Percentiles rank a stretch among this genome's conserved stretches.
Evolutionary conservation across 2,888 invertebrate genomes (phyloP).

Genomic region (Campoplex capitator): DNA sequence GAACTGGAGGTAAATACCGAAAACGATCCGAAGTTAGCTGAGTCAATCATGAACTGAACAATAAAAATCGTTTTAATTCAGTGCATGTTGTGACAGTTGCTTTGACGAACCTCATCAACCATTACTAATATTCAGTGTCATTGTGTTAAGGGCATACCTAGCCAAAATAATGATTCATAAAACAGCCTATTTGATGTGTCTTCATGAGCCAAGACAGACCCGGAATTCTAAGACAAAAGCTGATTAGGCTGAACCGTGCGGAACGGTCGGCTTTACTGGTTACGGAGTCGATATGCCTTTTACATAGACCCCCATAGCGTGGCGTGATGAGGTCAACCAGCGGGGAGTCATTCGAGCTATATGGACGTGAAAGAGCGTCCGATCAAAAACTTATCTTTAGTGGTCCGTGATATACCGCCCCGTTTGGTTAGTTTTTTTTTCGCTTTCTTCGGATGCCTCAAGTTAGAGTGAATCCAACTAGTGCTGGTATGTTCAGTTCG

Average conservation of each 20-base stretch:
- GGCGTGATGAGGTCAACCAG: slow-evolving; percentile 84
- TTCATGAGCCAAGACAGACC: slow-evolving; percentile 19
- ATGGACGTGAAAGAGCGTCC: slow-evolving; percentile 67
- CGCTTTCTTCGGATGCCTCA: slow-evolving; percentile 20
- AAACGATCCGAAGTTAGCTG: slow-evolving; percentile 3
- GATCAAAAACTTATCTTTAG: slow-evolving; percentile 82
- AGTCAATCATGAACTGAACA: not conserved
- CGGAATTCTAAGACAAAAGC: slow-evolving; percentile 79
- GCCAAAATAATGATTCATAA: not conserved
- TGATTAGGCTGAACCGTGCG: slow-evolving; percentile 80
- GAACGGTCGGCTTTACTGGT: slow-evolving; percentile 30
- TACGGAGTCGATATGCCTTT: slow-evolving; percentile 75
- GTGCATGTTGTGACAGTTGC: not conserved
- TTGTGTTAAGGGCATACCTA: not conserved
- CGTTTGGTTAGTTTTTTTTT: slow-evolving; percentile 29
- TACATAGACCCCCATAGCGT: slow-evolving; percentile 83
- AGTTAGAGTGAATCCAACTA: slow-evolving; percentile 21
- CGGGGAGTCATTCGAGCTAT: slow-evolving; percentile 79
- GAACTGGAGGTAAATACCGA: not conserved
- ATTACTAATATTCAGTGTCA: not conserved
- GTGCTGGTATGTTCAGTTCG: slow-evolving; percentile 60
- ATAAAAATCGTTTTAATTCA: not conserved
- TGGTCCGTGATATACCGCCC: slow-evolving; percentile 79
- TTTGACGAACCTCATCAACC: not conserved
- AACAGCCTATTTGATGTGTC: not conserved